A percentile compares a stretch with the other conserved stretches of the same genome.
Evolutionary conservation across 2,797 vertebrate species (phyloP).

Genomic region (Falco peregrinus): DNA sequence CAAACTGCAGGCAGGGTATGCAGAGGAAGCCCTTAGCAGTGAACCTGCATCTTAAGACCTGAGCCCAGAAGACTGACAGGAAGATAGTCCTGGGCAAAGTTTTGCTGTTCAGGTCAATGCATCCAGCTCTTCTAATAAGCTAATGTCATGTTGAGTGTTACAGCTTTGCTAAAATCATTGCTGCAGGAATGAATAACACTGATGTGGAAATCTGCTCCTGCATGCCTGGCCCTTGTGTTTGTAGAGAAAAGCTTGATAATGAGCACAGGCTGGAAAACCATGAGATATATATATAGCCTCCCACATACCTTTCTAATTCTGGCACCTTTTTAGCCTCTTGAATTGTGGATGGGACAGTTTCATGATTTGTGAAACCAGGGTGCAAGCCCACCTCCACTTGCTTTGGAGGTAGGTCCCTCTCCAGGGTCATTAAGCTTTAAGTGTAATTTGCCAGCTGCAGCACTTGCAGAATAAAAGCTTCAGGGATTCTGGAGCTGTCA

Average conservation of each 20-base stretch:
- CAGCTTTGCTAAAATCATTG: neutral
- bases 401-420: neutral
- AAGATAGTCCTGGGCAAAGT: neutral
- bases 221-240: neutral
- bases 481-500: neutral
- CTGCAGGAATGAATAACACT: neutral
- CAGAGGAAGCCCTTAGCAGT: neutral
- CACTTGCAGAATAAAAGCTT: neutral
- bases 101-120: neutral
- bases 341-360: neutral
- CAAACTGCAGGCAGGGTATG: neutral
- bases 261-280: neutral
- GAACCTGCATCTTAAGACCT: neutral
- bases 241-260: neutral
- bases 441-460: neutral
- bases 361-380: neutral
- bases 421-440: neutral
- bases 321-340: neutral
- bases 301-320: slow-evolving; percentile 19
- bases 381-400: neutral
- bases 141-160: neutral
- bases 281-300: neutral
- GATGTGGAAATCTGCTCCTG: neutral
- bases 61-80: neutral
- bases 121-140: neutral